Conservation (phyloP, 2,888 invertebrate genomes). For the Napeogenes inachia region DNA sequence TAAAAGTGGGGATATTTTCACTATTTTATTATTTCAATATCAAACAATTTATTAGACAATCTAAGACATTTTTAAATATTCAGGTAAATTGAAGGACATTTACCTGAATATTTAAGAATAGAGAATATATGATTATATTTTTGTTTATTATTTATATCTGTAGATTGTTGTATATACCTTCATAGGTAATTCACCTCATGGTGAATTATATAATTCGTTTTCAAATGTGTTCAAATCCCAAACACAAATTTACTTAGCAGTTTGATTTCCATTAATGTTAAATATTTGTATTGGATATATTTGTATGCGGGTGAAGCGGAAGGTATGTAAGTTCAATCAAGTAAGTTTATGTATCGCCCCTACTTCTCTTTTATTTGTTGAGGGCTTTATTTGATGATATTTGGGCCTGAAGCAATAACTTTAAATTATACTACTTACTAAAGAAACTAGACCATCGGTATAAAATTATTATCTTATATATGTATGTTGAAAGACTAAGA, state of each 20-base stretch:
- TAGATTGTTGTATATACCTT: neutral
- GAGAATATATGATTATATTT: neutral
- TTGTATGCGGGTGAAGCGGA: neutral
- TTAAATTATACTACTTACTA: no score
- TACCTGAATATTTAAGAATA: no score
- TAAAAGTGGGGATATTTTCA: no score
- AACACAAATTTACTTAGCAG: conserved; percentile 3
- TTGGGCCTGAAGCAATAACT: no score
- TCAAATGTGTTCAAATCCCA: neutral
- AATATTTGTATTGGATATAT: conserved; percentile 6
- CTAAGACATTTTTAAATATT: no score
- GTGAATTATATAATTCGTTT: neutral
- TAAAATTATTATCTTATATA: no score
- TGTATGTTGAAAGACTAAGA: no score
- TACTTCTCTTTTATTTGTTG: neutral
- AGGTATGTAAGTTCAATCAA: conserved; percentile 1
- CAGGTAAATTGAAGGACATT: no score
- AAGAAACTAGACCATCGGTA: no score
- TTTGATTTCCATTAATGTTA: conserved; percentile 6
- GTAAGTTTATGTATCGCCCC: conserved; percentile 1
- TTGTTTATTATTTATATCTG: neutral
- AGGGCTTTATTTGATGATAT: neutral
- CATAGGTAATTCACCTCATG: no score
- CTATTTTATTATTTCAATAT: no score
- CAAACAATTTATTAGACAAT: no score